A percentile compares a stretch with the other conserved stretches of the same genome.
These are phyloP conservation scores for Nomada ruficornis DNA, from an alignment of 2,888 invertebrate species.

Conservation along the genomic window DNA sequence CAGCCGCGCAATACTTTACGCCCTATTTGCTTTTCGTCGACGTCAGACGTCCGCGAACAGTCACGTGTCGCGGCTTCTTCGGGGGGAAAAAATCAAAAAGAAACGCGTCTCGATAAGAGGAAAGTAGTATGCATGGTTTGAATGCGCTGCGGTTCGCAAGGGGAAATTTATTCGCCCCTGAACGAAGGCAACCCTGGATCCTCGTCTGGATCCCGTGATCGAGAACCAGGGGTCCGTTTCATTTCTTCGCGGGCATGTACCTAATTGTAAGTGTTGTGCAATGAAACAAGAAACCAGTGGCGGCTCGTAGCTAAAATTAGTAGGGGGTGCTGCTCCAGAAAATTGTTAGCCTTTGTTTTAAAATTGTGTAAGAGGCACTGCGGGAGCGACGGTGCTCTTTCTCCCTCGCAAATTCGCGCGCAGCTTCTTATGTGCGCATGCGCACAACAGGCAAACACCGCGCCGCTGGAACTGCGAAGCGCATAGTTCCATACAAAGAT, in stretches of 20 bases:
- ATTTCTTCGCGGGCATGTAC: not conserved
- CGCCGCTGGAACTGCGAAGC: too few species aligned
- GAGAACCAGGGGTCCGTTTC: constrained; percentile 30
- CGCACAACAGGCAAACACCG: too few species aligned
- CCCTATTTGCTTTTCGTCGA: constrained; percentile 67
- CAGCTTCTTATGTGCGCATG: too few species aligned
- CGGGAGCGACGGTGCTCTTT: too few species aligned
- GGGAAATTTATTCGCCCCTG: constrained; percentile 56
- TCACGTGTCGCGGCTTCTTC: constrained; percentile 40
- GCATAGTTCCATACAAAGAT: too few species aligned
- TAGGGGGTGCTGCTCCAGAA: too few species aligned
- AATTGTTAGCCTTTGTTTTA: too few species aligned
- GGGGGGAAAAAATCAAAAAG: not conserved
- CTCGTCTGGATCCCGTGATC: not conserved
- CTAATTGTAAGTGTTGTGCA: too few species aligned
- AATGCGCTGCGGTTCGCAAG: constrained; percentile 42
- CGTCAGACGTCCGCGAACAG: constrained; percentile 42
- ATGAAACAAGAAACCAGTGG: too few species aligned
- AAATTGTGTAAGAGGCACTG: too few species aligned
- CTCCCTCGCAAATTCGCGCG: too few species aligned
- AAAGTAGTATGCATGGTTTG: constrained; percentile 43
- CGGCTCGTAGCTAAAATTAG: too few species aligned
- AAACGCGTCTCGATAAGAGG: constrained; percentile 50
- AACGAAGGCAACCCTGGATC: constrained; percentile 46
- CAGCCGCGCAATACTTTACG: constrained; percentile 67